Conservation (phyloP, 2,797 vertebrate species). For the Octomys mimax region DNA sequence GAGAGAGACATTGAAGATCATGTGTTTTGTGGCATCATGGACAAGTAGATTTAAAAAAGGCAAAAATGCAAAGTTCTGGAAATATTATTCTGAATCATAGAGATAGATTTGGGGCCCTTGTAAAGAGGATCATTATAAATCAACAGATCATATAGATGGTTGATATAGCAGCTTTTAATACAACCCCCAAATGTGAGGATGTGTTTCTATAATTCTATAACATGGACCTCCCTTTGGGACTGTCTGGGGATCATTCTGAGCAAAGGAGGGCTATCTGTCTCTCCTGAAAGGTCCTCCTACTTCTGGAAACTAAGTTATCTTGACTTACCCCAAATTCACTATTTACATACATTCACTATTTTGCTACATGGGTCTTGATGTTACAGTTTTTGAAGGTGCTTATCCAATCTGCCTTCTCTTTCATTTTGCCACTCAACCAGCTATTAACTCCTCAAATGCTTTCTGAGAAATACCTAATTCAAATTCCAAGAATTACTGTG, state of each 20-base stretch:
- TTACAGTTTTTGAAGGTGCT: neutral
- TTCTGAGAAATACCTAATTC: neutral
- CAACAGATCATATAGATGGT: neutral
- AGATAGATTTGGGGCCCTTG: neutral
- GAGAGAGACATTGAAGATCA: neutral
- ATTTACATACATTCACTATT: neutral
- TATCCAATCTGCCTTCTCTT: constrained; percentile 1
- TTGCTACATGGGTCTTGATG: neutral
- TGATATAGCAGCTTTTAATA: neutral
- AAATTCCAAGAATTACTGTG: neutral
- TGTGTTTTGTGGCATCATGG: neutral
- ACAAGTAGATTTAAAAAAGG: neutral
- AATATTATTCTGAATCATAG: neutral
- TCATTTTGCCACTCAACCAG: neutral
- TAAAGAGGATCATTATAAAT: neutral
- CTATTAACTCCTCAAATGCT: neutral
- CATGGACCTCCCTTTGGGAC: neutral
- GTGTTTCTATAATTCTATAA: neutral
- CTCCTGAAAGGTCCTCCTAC: neutral
- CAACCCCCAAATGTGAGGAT: neutral
- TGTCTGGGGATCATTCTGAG: neutral
- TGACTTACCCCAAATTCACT: neutral
- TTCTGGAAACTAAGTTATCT: neutral
- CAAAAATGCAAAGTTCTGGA: constrained; percentile 5
- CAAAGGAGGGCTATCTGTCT: neutral